phyloP scores from a whole-genome alignment of 37 sponge, comb jelly and placozoan species.

The Aplysina aerophoba region DNA sequence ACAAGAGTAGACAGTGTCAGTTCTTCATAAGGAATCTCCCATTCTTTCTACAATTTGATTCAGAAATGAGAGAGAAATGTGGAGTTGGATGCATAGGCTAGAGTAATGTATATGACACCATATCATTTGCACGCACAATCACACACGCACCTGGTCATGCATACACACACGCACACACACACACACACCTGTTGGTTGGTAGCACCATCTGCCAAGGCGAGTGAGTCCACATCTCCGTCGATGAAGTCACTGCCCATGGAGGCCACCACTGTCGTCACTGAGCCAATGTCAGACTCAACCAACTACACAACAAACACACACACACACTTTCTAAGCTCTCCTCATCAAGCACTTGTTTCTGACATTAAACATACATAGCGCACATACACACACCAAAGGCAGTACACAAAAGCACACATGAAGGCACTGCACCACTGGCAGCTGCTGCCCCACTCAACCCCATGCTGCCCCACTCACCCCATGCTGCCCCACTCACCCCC shows the following conservation, averaged over 20 bases:
- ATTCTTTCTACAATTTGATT: constrained; percentile 68
- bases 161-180: no score
- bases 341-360: background rate
- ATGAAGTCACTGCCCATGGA: constrained; percentile 6
- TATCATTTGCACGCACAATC: no score
- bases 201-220: background rate
- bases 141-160: no score
- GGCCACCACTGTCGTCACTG: constrained; percentile 53
- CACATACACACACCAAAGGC: background rate
- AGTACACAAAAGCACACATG: background rate
- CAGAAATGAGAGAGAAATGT: background rate
- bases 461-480: no score
- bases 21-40: constrained; percentile 88
- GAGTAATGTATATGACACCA: no score
- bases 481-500: background rate
- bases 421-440: no score
- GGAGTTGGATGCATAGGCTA: background rate
- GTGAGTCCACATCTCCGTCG: background rate
- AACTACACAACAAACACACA: background rate
- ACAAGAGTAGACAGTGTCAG: constrained; percentile 34
- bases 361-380: background rate
- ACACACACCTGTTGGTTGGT: constrained; percentile 29
- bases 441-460: background rate
- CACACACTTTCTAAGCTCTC: background rate
- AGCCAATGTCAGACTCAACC: background rate